phyloP scores from a whole-genome alignment of 2,797 vertebrate genomes.

The Lagocephalus sceleratus region DNA sequence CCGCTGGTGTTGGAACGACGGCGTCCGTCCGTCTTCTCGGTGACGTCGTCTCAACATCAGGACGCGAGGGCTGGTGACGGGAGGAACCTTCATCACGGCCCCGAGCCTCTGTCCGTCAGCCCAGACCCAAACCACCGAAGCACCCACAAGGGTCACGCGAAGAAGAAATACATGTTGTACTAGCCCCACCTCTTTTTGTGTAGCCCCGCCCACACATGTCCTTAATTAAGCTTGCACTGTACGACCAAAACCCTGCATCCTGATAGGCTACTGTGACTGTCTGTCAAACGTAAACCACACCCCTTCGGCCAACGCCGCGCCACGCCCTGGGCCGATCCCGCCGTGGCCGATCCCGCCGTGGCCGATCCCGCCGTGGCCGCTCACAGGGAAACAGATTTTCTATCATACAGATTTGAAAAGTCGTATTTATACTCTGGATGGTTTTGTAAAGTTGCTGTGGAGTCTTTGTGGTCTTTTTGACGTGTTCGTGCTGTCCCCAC shows the following conservation, averaged over 20 bases:
- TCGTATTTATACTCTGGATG: constrained; percentile 68
- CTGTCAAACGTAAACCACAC: constrained; percentile 38
- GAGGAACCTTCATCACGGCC: no score
- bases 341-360: neutral
- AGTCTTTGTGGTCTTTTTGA: no score
- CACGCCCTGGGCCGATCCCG: neutral
- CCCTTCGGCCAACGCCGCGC: constrained; percentile 32
- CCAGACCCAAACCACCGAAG: neutral
- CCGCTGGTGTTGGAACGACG: constrained; percentile 10
- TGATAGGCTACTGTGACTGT: constrained; percentile 89
- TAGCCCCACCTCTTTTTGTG: constrained; percentile 54
- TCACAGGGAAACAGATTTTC: constrained; percentile 78
- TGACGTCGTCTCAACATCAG: constrained; percentile 2
- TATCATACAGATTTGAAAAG: constrained; percentile 27
- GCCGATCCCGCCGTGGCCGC: constrained; percentile 38
- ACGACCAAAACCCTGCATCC: constrained; percentile 85
- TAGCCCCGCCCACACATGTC: constrained; percentile 5
- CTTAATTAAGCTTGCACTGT: constrained; percentile 82
- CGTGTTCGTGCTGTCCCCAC: no score
- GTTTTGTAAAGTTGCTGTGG: constrained; percentile 55
- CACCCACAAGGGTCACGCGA: constrained; percentile 1
- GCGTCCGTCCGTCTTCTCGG: constrained; percentile 21
- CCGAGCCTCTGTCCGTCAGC: neutral
- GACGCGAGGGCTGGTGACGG: neutral
- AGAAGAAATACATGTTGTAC: neutral